Evolutionary conservation across 2,888 invertebrate genomes (phyloP), one percentile per base, ranked within the genome.

Genomic region (Monopis laevigella): DNA sequence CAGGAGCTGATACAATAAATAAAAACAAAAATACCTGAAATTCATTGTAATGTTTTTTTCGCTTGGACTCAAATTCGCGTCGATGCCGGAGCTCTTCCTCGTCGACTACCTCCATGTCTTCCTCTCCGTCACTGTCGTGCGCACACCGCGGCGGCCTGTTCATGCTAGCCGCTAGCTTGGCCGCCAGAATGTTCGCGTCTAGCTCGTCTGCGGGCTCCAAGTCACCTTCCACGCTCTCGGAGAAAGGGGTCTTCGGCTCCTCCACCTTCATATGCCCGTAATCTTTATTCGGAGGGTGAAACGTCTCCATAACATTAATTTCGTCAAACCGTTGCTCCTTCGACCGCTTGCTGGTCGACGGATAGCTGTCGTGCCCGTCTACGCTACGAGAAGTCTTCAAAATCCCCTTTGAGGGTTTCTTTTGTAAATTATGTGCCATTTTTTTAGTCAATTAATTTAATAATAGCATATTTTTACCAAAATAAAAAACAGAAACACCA

Each of bases 241-340:
- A 78, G 53, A 65, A 86, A 27, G 99, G 99, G 17, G 99, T 99
- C 72, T 98, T 98, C 2, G 99, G 98, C 73, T 99, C 99, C 57
- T 96, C 93, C 26, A 78, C 72, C 77, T 98, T 99, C 97, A 98
- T 98, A 62, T 96, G 96, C 6, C 99, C 99, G 73, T 99, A 99
- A 75, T 98, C 98, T 80, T 99, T 99, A 67, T 96, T 96, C 14
- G 92, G 85, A 29, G 99, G 99, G 82, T 99, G 99, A 59, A 96
- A 88, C 1, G 99, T 99, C 51, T 96, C 97, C 55, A 98, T 85
- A 51, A 99, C 98, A 77, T 99, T 99, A 88, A 97, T 93, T 82
- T 99, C 99, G 73, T 99, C 99, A 83, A 94, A 96, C 84, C 95
- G 92, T 60, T 94, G 85, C 62, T 85, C 85, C 59, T 86, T 86